Evolutionary conservation across 2,113 vertebrate species (phyloP).

Genomic region (Mastomys natalensis): DNA sequence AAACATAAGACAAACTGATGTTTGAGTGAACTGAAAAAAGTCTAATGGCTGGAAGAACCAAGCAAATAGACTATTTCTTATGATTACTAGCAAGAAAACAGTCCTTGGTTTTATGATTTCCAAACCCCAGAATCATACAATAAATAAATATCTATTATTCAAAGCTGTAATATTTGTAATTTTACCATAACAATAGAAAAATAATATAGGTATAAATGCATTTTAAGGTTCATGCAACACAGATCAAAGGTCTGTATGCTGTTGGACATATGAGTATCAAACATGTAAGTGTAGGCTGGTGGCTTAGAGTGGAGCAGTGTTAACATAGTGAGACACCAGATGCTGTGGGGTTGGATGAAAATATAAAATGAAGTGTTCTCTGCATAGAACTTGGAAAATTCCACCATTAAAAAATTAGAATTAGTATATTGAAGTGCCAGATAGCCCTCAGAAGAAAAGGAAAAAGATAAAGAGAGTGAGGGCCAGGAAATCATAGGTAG

Average conservation of each 20-base stretch:
- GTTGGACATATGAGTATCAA: background rate
- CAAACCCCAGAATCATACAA: background rate
- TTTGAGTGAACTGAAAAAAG: background rate
- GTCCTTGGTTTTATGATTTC: background rate
- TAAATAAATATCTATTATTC: background rate
- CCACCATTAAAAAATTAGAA: background rate
- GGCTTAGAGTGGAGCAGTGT: too few species aligned
- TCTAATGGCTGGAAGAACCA: background rate
- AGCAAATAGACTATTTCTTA: background rate
- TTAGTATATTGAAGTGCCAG: background rate
- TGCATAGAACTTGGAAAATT: background rate
- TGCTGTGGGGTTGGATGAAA: background rate
- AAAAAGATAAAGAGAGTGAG: background rate
- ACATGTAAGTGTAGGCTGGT: background rate
- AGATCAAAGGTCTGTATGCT: background rate
- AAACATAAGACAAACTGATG: background rate
- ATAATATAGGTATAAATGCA: background rate
- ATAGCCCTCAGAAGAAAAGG: background rate
- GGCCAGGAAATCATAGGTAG: background rate
- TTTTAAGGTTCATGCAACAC: background rate
- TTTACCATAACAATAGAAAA: background rate
- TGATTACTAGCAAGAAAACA: background rate
- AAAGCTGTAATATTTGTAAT: background rate
- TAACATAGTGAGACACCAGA: rapidly evolving
- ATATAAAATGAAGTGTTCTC: background rate